phyloP scores from a whole-genome alignment of 2,888 invertebrate species.

The Amphipoea oculea region DNA sequence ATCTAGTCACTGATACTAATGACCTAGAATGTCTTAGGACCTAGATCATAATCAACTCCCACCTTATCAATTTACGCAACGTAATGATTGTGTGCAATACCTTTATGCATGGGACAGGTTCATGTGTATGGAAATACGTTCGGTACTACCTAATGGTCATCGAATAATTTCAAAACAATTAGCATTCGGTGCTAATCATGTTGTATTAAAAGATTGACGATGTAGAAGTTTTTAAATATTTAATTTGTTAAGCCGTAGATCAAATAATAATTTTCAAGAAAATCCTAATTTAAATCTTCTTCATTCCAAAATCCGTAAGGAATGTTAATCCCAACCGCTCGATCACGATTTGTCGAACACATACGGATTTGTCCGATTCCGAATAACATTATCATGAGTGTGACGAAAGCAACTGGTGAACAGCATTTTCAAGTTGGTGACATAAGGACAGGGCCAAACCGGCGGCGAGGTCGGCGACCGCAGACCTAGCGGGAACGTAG shows the following conservation, averaged over 20 bases:
- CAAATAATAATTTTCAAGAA: background rate
- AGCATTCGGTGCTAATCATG: background rate
- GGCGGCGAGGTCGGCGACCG: constrained; percentile 76
- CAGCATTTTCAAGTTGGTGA: constrained; percentile 68
- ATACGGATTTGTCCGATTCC: constrained; percentile 30
- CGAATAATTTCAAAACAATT: too few species aligned
- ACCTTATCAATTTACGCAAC: background rate
- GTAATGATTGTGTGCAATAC: background rate
- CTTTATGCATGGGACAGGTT: background rate
- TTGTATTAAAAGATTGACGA: background rate
- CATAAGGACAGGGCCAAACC: constrained; percentile 73
- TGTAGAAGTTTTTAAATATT: background rate
- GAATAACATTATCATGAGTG: constrained; percentile 50
- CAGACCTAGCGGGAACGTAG: constrained; percentile 73
- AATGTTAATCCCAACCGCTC: constrained; percentile 11
- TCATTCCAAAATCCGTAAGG: constrained; percentile 14
- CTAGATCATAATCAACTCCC: background rate
- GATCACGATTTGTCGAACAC: constrained; percentile 23
- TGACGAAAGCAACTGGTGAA: constrained; percentile 62
- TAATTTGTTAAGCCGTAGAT: background rate
- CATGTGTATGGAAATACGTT: too few species aligned
- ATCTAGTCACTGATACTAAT: background rate
- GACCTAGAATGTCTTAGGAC: background rate
- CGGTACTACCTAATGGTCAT: too few species aligned
- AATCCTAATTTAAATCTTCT: background rate